Conservation (phyloP, 2,888 invertebrate species). For the Ophioninae sp. region DNA sequence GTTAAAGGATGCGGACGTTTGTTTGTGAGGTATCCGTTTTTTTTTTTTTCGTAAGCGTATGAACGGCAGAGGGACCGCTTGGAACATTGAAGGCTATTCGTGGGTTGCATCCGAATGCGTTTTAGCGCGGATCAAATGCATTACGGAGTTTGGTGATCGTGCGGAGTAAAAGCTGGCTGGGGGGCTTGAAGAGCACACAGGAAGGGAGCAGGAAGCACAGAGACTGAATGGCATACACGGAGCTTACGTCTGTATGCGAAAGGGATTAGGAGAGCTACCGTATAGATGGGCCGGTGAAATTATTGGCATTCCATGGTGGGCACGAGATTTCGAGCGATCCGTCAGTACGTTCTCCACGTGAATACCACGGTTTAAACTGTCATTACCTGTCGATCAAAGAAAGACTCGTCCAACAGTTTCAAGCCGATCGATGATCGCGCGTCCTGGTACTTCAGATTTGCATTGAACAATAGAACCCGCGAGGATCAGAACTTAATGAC, state of each 20-base stretch:
- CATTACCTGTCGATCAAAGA: constrained; percentile 81
- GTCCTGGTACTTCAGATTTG: constrained; percentile 74
- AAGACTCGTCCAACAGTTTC: constrained; percentile 66
- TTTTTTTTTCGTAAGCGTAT: constrained; percentile 71
- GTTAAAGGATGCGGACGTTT: constrained; percentile 62
- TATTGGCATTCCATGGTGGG: constrained; percentile 71
- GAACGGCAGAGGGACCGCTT: constrained; percentile 62
- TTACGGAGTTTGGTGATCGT: constrained; percentile 43
- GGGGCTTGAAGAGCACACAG: constrained; percentile 50
- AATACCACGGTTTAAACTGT: constrained; percentile 77
- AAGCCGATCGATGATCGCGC: constrained; percentile 77
- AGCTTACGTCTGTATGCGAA: constrained; percentile 79
- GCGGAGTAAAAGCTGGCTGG: constrained; percentile 42
- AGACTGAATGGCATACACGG: constrained; percentile 73
- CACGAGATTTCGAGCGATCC: constrained; percentile 68
- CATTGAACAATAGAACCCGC: constrained; percentile 72
- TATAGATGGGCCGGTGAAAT: constrained; percentile 69
- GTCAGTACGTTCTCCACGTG: constrained; percentile 68
- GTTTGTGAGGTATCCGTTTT: constrained; percentile 64
- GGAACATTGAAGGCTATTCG: constrained; percentile 41
- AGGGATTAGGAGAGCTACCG: constrained; percentile 74
- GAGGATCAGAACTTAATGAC: constrained; percentile 78
- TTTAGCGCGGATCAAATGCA: constrained; percentile 80
- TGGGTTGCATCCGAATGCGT: constrained; percentile 76
- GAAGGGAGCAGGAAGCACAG: constrained; percentile 52